Base-by-base conservation (phyloP, 2,797 vertebrate species). In the Crocidura indochinensis region DNA sequence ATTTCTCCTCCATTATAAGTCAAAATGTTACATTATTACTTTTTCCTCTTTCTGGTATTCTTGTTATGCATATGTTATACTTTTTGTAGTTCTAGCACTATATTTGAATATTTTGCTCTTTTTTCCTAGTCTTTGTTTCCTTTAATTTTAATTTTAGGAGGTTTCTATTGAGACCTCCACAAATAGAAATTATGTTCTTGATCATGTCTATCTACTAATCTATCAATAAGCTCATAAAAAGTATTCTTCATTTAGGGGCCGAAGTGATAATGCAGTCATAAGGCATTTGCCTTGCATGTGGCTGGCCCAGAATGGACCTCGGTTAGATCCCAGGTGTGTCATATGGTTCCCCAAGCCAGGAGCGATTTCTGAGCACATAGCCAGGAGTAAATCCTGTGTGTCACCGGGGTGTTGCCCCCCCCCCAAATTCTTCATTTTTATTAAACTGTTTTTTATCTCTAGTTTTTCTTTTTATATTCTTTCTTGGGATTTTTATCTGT, bases 71-170 rank as follows among this genome's bases (percentile, higher is more conserved):
- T 65, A 46, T 81, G 12, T 81, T 65, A 81, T 0, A 44, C 24
- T 51, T 22, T 64, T 56, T 73, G 56, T 53, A 27, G 24, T n/a
- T 81, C 24, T 81, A 62, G 19, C 69, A 71, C 69, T 44, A 19
- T 44, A 31, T 19, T 83, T 83, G 49, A 17, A n/a, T 60, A 27
- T 19, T 71, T 49, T 83, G 10, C 10, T 71, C 5, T 71, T 26
- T 83, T 71, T 83, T 71, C 17, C 10, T 29, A 38, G 49, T 44
- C 31, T 83, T 5, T 53, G 24, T 72, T 84, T 12, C 73, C 14
- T 53, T 69, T 15, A 31, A 46, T 74, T 89, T 81, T 73, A 46
- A 67, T 26, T 67, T 89, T 46, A 19, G 46, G 26, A 89, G 24
- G 31, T 53, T 81, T 81, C 11, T 74, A 24, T 53, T 26, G 19